Evolutionary conservation across 2,797 vertebrate genomes (phyloP).

Genomic region (Clarias pachynema): DNA sequence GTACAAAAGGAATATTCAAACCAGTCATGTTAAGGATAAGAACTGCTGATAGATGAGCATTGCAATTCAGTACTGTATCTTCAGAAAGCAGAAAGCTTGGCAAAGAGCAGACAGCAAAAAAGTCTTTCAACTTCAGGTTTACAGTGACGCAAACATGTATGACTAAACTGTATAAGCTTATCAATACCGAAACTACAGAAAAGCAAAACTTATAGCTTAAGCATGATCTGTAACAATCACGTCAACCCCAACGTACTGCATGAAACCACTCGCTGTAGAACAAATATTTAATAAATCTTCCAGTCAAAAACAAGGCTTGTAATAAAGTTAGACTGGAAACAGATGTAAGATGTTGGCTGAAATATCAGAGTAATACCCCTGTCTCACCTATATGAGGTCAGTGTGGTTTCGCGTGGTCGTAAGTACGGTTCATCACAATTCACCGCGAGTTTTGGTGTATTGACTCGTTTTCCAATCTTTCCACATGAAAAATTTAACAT

Average conservation of each 20-base stretch:
- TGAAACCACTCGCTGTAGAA: not conserved
- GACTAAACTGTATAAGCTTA: too few species aligned
- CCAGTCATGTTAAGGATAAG: not conserved
- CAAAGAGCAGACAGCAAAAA: conserved; percentile 34
- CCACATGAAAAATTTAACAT: too few species aligned
- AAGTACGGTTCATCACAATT: too few species aligned
- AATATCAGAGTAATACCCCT: not conserved
- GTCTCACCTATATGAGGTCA: too few species aligned
- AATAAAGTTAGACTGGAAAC: not conserved
- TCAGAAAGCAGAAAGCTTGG: conserved; percentile 77
- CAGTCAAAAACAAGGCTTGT: not conserved
- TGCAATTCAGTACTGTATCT: conserved; percentile 61
- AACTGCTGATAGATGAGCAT: not conserved
- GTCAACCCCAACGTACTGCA: not conserved
- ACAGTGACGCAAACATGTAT: too few species aligned
- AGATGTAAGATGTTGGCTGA: not conserved
- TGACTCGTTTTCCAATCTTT: too few species aligned
- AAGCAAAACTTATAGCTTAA: not conserved
- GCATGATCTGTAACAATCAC: not conserved
- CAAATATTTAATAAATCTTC: not conserved
- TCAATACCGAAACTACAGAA: not conserved
- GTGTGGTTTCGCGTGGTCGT: too few species aligned
- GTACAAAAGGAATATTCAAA: conserved; percentile 72
- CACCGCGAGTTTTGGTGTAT: too few species aligned
- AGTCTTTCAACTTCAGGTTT: too few species aligned